Percentiles rank a stretch among this genome's conserved stretches.
Evolutionary conservation across 2,113 vertebrate genomes (phyloP).

Genomic region (Triplophysa dalaica): DNA sequence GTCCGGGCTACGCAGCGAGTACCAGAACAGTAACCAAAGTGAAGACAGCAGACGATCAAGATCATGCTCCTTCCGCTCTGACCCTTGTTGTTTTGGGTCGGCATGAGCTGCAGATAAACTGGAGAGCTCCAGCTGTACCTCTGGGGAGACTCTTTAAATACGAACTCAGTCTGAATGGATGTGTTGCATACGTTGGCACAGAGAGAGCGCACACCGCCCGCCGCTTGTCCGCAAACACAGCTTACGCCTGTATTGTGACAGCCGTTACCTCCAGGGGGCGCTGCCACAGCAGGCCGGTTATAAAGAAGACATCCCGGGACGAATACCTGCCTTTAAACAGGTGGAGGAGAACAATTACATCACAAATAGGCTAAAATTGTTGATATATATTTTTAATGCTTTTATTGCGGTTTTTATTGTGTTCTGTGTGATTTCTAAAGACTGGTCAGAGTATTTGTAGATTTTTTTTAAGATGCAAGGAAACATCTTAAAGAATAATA

Average conservation of each 20-base stretch:
- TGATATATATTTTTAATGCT: too few species aligned
- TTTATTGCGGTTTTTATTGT: too few species aligned
- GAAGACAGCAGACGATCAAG: constrained; percentile 49
- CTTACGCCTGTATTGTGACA: constrained; percentile 60
- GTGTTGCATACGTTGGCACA: constrained; percentile 59
- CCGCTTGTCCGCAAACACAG: constrained; percentile 52
- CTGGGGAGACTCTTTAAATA: constrained; percentile 63
- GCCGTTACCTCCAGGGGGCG: constrained; percentile 65
- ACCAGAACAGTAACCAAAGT: constrained; percentile 33
- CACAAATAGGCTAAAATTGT: too few species aligned
- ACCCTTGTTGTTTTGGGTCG: constrained; percentile 58
- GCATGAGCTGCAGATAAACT: constrained; percentile 63
- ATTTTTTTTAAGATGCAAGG: too few species aligned
- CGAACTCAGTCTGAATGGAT: constrained; percentile 62
- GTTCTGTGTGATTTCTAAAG: too few species aligned
- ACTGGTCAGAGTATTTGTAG: too few species aligned
- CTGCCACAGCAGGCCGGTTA: constrained; percentile 58
- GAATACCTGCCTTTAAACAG: constrained; percentile 54
- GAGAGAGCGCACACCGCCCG: constrained; percentile 54
- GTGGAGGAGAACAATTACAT: constrained; percentile 27
- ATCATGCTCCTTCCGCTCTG: constrained; percentile 60
- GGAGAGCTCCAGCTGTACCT: constrained; percentile 55
- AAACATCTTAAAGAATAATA: too few species aligned
- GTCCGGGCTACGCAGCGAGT: constrained; percentile 41
- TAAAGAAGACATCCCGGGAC: constrained; percentile 58